These are phyloP conservation scores for Sturmia bella DNA, from an alignment of 2,888 invertebrate genomes.

Conservation along the genomic window DNA sequence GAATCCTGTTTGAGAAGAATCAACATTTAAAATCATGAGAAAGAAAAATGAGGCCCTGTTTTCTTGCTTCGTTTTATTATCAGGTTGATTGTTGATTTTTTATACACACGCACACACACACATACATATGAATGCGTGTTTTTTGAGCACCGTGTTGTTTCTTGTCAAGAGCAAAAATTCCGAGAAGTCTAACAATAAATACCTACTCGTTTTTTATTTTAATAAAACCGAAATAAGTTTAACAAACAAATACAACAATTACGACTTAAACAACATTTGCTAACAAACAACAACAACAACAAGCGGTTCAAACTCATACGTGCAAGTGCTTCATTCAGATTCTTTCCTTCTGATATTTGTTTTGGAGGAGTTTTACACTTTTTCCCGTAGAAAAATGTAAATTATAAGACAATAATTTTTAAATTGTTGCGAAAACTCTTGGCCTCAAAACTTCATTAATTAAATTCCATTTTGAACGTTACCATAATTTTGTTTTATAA, in stretches of 20 bases:
- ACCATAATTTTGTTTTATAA: too few relatives aligned
- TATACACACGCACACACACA: too few relatives aligned
- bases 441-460: too few relatives aligned
- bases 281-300: background rate
- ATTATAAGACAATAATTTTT: too few relatives aligned
- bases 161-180: conserved; percentile 63
- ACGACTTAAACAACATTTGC: conserved; percentile 25
- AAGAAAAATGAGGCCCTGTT: conserved; percentile 65
- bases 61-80: conserved; percentile 37
- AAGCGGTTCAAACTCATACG: background rate
- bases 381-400: background rate
- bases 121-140: too few relatives aligned
- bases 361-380: conserved; percentile 31
- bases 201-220: conserved; percentile 57
- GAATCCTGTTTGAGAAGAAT: conserved; percentile 65
- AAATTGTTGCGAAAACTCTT: too few relatives aligned
- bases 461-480: too few relatives aligned
- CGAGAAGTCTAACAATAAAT: conserved; percentile 70
- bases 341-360: conserved; percentile 38
- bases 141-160: conserved; percentile 33
- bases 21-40: conserved; percentile 64
- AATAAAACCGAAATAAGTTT: conserved; percentile 62
- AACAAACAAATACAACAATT: conserved; percentile 57
- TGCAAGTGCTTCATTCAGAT: conserved; percentile 33
- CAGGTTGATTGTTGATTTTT: conserved; percentile 38